A percentile compares a stretch with the other conserved stretches of the same genome.
phyloP scores from a whole-genome alignment of 2,888 invertebrate genomes.

The Eupithecia centaureata region DNA sequence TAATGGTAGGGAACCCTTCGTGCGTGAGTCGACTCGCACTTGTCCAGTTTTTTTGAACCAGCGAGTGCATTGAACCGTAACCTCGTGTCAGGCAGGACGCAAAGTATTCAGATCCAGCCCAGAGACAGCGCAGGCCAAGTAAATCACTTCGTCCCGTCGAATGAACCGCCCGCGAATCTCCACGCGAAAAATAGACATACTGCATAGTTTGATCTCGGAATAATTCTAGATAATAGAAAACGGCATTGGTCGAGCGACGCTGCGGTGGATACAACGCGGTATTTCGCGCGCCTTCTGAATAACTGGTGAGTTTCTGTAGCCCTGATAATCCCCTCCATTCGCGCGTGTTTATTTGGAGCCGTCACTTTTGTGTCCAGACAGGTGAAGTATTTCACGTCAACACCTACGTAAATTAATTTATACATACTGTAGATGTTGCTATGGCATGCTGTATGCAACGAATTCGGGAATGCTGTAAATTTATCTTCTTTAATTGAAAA shows the following conservation, averaged over 20 bases:
- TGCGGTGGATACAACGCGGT: constrained; percentile 62
- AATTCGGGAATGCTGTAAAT: constrained; percentile 24
- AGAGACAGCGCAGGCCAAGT: constrained; percentile 74
- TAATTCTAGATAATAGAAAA: constrained; percentile 73
- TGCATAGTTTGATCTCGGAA: constrained; percentile 70
- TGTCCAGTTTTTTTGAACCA: constrained; percentile 31
- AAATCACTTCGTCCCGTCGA: constrained; percentile 75
- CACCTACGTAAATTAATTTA: constrained; percentile 56
- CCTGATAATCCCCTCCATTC: constrained; percentile 51
- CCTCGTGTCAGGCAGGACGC: constrained; percentile 48
- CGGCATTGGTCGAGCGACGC: constrained; percentile 67
- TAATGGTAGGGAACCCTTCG: no score
- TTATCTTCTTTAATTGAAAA: background rate
- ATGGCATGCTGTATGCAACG: constrained; percentile 37
- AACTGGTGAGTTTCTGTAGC: constrained; percentile 65
- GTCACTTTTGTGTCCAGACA: constrained; percentile 57
- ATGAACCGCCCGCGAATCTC: constrained; percentile 62
- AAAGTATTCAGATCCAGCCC: constrained; percentile 65
- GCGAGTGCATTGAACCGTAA: constrained; percentile 68
- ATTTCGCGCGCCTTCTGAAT: constrained; percentile 56
- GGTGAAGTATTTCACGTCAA: constrained; percentile 69
- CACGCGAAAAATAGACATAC: constrained; percentile 76
- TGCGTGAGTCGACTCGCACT: no score
- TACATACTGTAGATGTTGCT: constrained; percentile 28
- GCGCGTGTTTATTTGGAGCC: constrained; percentile 51